Base-by-base conservation (phyloP, 2,797 vertebrate genomes). In the Trachurus trachurus region DNA sequence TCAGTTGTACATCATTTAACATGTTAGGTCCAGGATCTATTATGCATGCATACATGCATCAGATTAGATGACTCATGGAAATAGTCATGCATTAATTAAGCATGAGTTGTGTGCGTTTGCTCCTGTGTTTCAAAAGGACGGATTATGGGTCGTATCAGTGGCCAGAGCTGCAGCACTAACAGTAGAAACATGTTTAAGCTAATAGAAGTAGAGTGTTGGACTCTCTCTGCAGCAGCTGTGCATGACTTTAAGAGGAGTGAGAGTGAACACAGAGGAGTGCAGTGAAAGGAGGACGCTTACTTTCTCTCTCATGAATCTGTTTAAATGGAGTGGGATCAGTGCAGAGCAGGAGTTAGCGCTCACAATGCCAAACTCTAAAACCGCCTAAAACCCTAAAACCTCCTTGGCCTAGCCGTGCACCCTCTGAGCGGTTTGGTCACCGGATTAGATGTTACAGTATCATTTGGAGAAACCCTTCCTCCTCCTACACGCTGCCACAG, bases 371-470 rank as follows among this genome's bases (percentile, higher is more conserved):
- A 68, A 71, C 54, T 63, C n/a, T 53, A 21, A 71, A 66, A 50
- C 49, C 4, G 31, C 29, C 66, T 78, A 57, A 72, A 77, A 68
- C 54, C 63, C 67, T 61, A 54, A 66, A 66, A 57, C 62, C 53
- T 71, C 49, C 12, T 15, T 79, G 75, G 75, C 78, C 80, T 52
- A 1, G 45, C 66, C 79, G 15, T 71, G 72, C 71, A 72, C 71
- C 62, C 82, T 71, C 78, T 34, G 53, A 78, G 80, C 12, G 58
- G 60, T 73, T 78, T 59, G 80, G 82, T 66, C 59, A 54, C n/a
- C 1, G n/a, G 78, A 83, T 80, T 84, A 82, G 72, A 68, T 50
- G 74, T 19, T 19, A 66, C 66, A 57, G 52, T 75, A 31, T 78
- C 21, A 77, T 85, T 76, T 78, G 2, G 60, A 70, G 74, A 65